A percentile compares a stretch with the other conserved stretches of the same genome.
phyloP scores from a whole-genome alignment of 2,888 invertebrate species.

The Epicampocera succincta region DNA sequence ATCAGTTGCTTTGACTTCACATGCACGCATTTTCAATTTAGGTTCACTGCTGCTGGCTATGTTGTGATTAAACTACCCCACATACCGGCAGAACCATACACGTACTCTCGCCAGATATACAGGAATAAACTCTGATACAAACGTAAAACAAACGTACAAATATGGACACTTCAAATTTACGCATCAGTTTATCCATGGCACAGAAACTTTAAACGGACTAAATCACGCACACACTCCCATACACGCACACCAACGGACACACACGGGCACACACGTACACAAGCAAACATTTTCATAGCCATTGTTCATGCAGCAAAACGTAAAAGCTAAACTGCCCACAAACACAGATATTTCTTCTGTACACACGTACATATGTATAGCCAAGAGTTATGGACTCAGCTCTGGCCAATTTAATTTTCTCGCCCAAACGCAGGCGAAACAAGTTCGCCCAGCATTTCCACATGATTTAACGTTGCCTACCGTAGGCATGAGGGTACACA shows the following conservation, averaged over 20 bases:
- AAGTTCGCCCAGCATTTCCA: constrained; percentile 71
- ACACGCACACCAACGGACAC: constrained; percentile 29
- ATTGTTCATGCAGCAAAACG: constrained; percentile 45
- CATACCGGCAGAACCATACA: constrained; percentile 28
- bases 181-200: constrained; percentile 62
- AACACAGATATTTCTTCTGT: constrained; percentile 23
- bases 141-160: constrained; percentile 49
- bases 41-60: constrained; percentile 61
- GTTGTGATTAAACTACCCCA: constrained; percentile 63
- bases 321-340: constrained; percentile 56
- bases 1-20: constrained; percentile 62
- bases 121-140: constrained; percentile 51
- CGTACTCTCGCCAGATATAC: constrained; percentile 7
- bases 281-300: constrained; percentile 8
- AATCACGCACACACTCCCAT: constrained; percentile 44
- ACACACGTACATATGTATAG: constrained; percentile 55
- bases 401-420: constrained; percentile 77
- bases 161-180: constrained; percentile 64
- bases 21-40: constrained; percentile 61
- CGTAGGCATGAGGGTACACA: constrained; percentile 66
- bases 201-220: constrained; percentile 64
- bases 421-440: constrained; percentile 73
- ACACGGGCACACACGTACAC: neutral
- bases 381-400: constrained; percentile 74
- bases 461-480: constrained; percentile 72